Conservation (phyloP, 2,113 vertebrate species). For the Uropsilus gracilis region DNA sequence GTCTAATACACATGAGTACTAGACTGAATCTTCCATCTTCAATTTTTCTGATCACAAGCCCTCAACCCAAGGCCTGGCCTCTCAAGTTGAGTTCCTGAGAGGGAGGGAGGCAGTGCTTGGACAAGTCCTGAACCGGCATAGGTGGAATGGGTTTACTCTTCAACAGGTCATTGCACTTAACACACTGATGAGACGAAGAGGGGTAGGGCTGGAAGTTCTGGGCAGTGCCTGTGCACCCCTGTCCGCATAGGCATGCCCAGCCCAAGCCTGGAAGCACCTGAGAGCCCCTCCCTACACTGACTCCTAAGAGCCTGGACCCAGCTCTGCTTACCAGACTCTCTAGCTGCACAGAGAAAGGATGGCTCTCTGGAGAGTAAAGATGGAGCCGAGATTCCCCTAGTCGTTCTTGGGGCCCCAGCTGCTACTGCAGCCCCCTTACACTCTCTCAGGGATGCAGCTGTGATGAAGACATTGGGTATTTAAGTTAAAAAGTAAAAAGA, state of each 20-base stretch:
- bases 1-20: not conserved
- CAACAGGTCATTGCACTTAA: slow-evolving; percentile 76
- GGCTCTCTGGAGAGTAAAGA: slow-evolving; percentile 60
- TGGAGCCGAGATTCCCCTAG: slow-evolving; percentile 35
- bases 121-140: not conserved
- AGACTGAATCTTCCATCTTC: not conserved
- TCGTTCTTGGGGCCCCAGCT: not conserved
- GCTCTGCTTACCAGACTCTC: slow-evolving; percentile 29
- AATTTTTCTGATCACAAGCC: not conserved
- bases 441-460: slow-evolving; percentile 45
- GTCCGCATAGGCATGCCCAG: not conserved
- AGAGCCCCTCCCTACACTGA: slow-evolving; percentile 41
- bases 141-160: slow-evolving; percentile 63
- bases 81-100: not conserved
- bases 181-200: not conserved
- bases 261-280: slow-evolving; percentile 59
- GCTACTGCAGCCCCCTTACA: not conserved
- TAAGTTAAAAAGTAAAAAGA: slow-evolving; percentile 84
- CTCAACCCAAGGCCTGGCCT: slow-evolving; percentile 7
- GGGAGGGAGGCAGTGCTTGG: slow-evolving; percentile 22
- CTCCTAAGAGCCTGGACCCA: not conserved
- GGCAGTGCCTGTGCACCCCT: not conserved
- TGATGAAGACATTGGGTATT: slow-evolving; percentile 57
- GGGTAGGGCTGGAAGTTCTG: not conserved
- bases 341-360: slow-evolving; percentile 57